Percentiles rank a stretch among this genome's conserved stretches.
phyloP scores from a whole-genome alignment of 2,113 vertebrate genomes.

The Mus pahari region DNA sequence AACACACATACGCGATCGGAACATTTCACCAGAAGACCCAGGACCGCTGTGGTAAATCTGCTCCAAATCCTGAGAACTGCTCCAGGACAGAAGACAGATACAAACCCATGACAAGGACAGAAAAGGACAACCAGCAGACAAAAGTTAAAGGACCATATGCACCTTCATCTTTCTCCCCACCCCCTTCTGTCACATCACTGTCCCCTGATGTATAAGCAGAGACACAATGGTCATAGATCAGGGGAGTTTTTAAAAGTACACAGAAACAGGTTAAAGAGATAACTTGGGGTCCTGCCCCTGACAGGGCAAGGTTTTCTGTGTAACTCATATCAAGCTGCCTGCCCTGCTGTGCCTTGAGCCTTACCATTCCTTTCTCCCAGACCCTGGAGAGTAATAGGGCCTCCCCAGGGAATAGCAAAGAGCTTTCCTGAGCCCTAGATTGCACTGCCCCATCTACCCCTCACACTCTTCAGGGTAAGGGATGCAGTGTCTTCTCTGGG shows the following conservation, averaged over 20 bases:
- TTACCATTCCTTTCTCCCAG: neutral
- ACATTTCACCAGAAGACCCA: neutral
- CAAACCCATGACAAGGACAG: neutral
- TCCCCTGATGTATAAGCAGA: neutral
- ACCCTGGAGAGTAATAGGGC: neutral
- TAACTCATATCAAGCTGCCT: neutral
- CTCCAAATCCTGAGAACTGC: neutral
- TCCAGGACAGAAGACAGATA: neutral
- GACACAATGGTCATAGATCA: neutral
- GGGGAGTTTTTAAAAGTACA: neutral
- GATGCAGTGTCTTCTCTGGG: neutral
- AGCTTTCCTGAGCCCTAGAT: neutral
- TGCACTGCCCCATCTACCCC: neutral
- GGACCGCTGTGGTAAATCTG: neutral
- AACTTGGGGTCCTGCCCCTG: neutral
- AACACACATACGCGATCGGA: neutral
- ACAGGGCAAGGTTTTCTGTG: neutral
- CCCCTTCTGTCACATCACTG: neutral
- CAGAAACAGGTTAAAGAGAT: neutral
- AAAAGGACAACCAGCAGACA: neutral
- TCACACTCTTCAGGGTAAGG: neutral
- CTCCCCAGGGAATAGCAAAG: neutral
- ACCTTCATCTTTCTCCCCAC: no score
- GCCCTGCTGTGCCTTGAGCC: neutral
- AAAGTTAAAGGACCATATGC: neutral